phyloP scores from a whole-genome alignment of 2,797 vertebrate genomes.

The Diceros bicornis region DNA sequence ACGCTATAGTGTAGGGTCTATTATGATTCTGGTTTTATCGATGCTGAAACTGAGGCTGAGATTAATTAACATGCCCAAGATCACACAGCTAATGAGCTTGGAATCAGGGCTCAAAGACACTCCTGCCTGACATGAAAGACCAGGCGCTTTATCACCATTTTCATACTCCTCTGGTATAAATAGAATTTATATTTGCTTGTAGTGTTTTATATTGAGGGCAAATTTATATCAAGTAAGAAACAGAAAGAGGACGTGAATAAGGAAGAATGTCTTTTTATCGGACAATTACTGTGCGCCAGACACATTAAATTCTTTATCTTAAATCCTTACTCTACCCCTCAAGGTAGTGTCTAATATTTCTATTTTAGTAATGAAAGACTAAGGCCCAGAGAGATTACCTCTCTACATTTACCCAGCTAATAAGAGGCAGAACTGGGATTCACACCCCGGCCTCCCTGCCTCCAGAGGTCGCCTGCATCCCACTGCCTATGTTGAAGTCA shows the following conservation, averaged over 20 bases:
- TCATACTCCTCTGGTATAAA: not conserved
- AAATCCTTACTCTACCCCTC: not conserved
- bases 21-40: not conserved
- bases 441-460: not conserved
- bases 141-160: too few relatives aligned
- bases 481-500: not conserved
- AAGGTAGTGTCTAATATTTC: not conserved
- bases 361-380: not conserved
- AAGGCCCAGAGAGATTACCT: not conserved
- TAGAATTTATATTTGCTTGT: not conserved
- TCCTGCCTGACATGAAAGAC: not conserved
- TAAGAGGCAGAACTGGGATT: not conserved
- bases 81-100: not conserved
- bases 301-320: not conserved
- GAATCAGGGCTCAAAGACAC: not conserved
- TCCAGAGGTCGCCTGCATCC: not conserved
- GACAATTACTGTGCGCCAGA: not conserved
- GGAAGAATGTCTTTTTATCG: not conserved
- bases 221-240: not conserved
- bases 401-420: not conserved
- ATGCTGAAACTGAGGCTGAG: not conserved
- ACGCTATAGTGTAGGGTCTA: not conserved
- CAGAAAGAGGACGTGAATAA: not conserved
- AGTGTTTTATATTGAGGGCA: not conserved
- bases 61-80: not conserved